Evolutionary conservation across 2,113 vertebrate genomes (phyloP), one percentile per base, ranked within the genome.

Genomic region (Triplophysa rosa): DNA sequence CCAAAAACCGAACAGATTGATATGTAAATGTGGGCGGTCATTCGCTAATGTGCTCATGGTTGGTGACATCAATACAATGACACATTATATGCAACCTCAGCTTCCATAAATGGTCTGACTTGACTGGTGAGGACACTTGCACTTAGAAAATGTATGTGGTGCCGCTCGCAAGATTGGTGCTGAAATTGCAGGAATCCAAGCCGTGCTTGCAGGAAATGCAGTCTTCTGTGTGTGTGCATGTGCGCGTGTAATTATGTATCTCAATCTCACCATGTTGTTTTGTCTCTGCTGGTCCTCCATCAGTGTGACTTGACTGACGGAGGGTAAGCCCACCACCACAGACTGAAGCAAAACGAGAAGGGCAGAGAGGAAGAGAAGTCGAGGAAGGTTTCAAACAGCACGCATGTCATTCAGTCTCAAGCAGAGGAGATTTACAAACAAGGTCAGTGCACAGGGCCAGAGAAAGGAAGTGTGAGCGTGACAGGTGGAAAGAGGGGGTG

Each of bases 261-360:
- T 79, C 68, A 78, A 66, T 65, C 95, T 95, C 92, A 97, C 95
- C 94, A 97, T 91, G 86, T 91, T 95, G 88, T 93, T 94, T 29
- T 95, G 93, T 80, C 95, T 95, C 85, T 95, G 94, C 52, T 95
- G 93, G 82, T 96, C 95, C 81, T 96, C 96, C 93, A 96, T 93
- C 87, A 96, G 92, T 71, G 93, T 89, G 81, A 95, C 94, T 88
- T 93, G 93, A 91, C 90, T 90, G 92, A 93, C 92, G 62, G 90
- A 81, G 80, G 92, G 88, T 89, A 93, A 90, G 82, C 92, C 92
- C 86, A 90, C 92, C 88, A 92, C 92, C 90, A 94, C 92, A 90
- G 92, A 91, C 92, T 93, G 90, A 84, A 84, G 80, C 82, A 56
- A 81, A 70, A 82, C 68, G 70, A 67, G 75, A 16, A 56, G 9